Percentiles rank a stretch among this genome's conserved stretches.
Evolutionary conservation across 1,140 invertebrate species (phyloP).

Genomic region (Phymorhynchus buccinoides): DNA sequence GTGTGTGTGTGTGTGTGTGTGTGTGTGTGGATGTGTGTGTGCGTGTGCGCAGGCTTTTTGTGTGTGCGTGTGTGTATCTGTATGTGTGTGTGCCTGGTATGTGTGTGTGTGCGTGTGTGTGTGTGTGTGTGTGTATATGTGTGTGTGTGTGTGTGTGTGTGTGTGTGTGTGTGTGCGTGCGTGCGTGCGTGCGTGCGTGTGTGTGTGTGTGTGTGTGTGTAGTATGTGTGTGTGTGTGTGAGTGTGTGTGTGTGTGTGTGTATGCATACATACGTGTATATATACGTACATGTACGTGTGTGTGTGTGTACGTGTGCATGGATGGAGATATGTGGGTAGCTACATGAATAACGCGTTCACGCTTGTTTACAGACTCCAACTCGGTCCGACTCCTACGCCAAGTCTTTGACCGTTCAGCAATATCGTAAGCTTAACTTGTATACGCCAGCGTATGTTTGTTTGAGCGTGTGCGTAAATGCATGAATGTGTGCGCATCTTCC

Average conservation of each 20-base stretch:
- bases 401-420: too few species aligned
- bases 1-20: neutral
- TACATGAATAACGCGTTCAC: too few species aligned
- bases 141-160: neutral
- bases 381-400: too few species aligned
- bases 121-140: neutral
- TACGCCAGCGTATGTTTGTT: too few species aligned
- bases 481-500: too few species aligned
- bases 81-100: neutral
- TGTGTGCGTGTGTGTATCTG: neutral
- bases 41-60: neutral
- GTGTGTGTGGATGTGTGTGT: neutral
- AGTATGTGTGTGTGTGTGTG: neutral
- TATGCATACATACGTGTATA: neutral
- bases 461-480: too few species aligned
- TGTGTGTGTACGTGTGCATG: too few species aligned
- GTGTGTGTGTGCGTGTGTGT: neutral
- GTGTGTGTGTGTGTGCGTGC: constrained; percentile 2
- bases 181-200: neutral
- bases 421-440: too few species aligned
- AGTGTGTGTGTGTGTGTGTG: neutral
- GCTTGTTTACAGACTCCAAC: too few species aligned
- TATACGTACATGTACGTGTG: too few species aligned
- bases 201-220: neutral
- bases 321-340: too few species aligned